Base-by-base conservation (phyloP, 2,888 invertebrate species). In the Pachydiplax longipennis region DNA sequence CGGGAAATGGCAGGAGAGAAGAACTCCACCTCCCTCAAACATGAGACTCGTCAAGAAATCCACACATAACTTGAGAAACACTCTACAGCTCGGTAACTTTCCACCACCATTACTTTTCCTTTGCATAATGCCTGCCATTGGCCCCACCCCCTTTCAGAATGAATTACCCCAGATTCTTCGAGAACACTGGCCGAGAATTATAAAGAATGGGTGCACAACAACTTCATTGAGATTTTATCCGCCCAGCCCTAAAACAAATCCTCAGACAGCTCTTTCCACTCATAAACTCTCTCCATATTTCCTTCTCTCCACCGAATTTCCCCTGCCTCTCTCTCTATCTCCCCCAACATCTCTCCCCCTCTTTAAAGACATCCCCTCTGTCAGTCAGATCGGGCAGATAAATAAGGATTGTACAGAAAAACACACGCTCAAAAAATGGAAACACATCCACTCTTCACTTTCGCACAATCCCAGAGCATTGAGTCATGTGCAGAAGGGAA, bases 401-500 rank as follows among this genome's bases (percentile, higher is more conserved):
- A 87, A 87, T 87, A 87, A 87, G 61, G 87, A 87, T 87, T 65
- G 87, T 87, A 87, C 87, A 61, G 87, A 87, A 61, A 87, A 61
- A 61, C 87, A 87, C 87, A 61, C 87, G 87, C 87, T 87, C 87
- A 87, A 83, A 83, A 48, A 35, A 31, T 37, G 61, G 61, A 87
- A 58, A 87, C 87, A 87, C 61, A 58, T 61, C 35, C 87, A 61
- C 87, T 81, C 81, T 87, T 87, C 87, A 87, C 87, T 87, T 61
- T 61, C 61, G 58, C 87, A 87, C 87, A 87, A 87, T 87, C 87
- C 87, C 61, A 73, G 73, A 73, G 73, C 73, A 73, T 73, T 61
- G 65, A 87, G 87, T 87, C 87, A 87, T 65, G 87, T 87, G 87
- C 87, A 87, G 87, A 87, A 61, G 87, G 87, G 87, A 87, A 87